Base-by-base conservation (phyloP, 2,113 vertebrate species). In the Alligator mississippiensis region DNA sequence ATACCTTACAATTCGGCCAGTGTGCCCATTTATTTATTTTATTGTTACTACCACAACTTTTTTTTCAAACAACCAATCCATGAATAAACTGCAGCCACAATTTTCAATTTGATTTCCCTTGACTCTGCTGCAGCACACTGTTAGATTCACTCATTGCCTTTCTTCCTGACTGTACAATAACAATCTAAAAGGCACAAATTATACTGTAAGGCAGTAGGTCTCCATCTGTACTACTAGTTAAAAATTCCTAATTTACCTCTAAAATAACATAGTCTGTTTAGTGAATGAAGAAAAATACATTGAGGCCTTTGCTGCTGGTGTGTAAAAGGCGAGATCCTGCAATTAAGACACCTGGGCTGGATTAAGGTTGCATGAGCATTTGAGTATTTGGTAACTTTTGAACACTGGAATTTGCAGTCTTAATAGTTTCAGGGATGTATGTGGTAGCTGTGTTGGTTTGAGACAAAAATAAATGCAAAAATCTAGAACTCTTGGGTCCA, bases 71-170 rank as follows among this genome's bases (percentile, higher is more conserved):
- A 79, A 19, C 11, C 38, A 82, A 12, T 47, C 47, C 7, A 47
- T 3, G 47, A 47, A 38, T 84, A 30, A 95, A 64, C 61, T 70
- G n/a, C 14, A 25, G 74, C 18, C 24, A 25, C 75, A 57, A n/a
- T 54, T 63, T 58, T 95, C 11, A 74, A n/a, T 92, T 95, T 34
- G 68, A 62, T 83, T 93, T 13, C 77, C 54, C 30, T 83, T 4
- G 25, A 24, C 19, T 5, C 55, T 22, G 27, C 70, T 93, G 61
- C 80, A 92, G 19, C 3, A 68, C 22, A 55, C 47, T 64, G 58
- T 70, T 82, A 27, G 25, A 19, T 79, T 34, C 24, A 21, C 11
- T 47, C 47, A 47, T 47, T 72, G 30, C 18, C 58, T 82, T 68
- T 63, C 82, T 82, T 12, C 60, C 57, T 21, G 82, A 15, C 10